These are phyloP conservation scores for Therioaphis trifolii DNA, from an alignment of 2,888 invertebrate genomes.

Conservation along the genomic window DNA sequence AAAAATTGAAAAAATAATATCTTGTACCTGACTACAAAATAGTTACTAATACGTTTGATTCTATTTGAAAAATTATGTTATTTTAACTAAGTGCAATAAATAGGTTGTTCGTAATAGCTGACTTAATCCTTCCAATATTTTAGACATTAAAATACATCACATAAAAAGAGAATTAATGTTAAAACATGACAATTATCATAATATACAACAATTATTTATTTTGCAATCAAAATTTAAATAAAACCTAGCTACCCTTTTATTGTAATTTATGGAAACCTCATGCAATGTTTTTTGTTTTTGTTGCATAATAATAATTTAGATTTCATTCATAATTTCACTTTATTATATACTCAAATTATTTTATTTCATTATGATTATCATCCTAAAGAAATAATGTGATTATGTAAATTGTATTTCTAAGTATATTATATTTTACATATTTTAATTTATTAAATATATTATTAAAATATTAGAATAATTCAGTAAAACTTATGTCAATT, in stretches of 20 bases:
- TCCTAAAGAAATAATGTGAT: not conserved
- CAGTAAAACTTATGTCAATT: too few species aligned
- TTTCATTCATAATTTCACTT: slow-evolving; percentile 34
- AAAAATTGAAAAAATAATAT: too few species aligned
- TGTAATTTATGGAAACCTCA: slow-evolving; percentile 25
- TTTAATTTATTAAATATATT: too few species aligned
- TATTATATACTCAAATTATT: too few species aligned
- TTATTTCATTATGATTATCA: slow-evolving; percentile 29
- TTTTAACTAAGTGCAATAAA: too few species aligned
- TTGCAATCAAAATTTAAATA: slow-evolving; percentile 20
- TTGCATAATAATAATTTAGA: slow-evolving; percentile 22
- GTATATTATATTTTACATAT: not conserved
- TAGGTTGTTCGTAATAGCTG: too few species aligned
- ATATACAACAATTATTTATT: slow-evolving; percentile 6
- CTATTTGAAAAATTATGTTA: too few species aligned
- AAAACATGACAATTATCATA: slow-evolving; percentile 41
- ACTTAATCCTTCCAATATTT: too few species aligned
- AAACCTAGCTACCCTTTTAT: slow-evolving; percentile 20
- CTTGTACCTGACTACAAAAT: too few species aligned
- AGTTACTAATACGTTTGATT: too few species aligned
- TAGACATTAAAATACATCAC: not conserved
- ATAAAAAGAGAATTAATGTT: not conserved
- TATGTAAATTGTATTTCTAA: not conserved
- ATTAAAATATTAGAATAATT: too few species aligned
- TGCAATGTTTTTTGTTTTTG: slow-evolving; percentile 33